Conservation (phyloP, 2,797 vertebrate species). For the Phalloptychus januarius region DNA sequence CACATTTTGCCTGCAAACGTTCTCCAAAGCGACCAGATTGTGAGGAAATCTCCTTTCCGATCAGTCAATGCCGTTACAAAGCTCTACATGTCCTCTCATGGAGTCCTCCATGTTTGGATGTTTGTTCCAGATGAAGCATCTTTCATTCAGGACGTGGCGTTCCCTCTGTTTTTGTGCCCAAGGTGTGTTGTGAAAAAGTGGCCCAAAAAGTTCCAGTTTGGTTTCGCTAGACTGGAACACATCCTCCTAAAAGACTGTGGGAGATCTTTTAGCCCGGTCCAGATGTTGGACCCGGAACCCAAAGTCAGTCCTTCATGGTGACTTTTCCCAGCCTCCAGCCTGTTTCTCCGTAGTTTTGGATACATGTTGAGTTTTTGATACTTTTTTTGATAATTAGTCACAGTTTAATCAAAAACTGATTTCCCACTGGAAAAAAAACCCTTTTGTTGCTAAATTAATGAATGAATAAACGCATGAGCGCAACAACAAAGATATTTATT, state of each 20-base stretch:
- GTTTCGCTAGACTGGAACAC: background rate
- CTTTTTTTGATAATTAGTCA: too few species aligned
- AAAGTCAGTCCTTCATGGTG: background rate
- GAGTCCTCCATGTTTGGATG: background rate
- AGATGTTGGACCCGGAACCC: background rate
- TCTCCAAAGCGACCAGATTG: background rate
- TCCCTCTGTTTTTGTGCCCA: background rate
- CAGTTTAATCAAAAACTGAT: too few species aligned
- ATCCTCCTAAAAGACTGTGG: background rate
- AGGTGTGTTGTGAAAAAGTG: background rate
- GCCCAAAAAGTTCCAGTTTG: background rate
- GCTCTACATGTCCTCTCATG: background rate
- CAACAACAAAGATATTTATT: too few species aligned
- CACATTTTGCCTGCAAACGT: background rate
- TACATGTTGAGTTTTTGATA: background rate
- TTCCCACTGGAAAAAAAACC: too few species aligned
- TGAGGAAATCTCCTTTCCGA: background rate
- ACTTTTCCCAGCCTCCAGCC: background rate
- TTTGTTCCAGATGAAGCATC: background rate
- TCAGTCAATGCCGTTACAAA: background rate
- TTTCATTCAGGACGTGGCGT: background rate
- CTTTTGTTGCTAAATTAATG: too few species aligned
- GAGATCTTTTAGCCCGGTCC: background rate
- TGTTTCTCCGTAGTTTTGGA: background rate
- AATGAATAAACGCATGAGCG: too few species aligned